phyloP scores from a whole-genome alignment of 2,888 invertebrate species.

The Caenorhabditis imperialis region DNA sequence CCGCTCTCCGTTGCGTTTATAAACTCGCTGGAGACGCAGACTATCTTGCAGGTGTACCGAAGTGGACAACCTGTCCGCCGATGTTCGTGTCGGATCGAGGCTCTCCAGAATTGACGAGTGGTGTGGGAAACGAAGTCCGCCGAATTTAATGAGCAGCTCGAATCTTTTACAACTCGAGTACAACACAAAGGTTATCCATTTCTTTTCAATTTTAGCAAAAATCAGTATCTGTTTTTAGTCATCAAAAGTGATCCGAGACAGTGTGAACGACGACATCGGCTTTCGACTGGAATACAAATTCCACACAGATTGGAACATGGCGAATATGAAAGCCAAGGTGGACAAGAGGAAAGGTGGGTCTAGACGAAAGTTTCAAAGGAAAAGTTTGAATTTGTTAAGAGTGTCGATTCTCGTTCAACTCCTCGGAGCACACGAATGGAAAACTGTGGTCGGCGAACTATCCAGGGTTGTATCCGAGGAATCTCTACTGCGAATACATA shows the following conservation, averaged over 20 bases:
- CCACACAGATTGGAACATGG: conserved; percentile 67
- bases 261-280: conserved; percentile 54
- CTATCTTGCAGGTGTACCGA: conserved; percentile 84
- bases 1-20: too few species aligned
- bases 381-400: conserved; percentile 73
- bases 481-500: conserved; percentile 92
- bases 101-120: conserved; percentile 90
- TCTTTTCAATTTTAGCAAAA: too few species aligned
- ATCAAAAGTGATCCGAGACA: conserved; percentile 57
- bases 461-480: conserved; percentile 89
- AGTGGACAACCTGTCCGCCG: conserved; percentile 79
- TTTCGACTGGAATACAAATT: conserved; percentile 66
- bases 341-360: conserved; percentile 65
- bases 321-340: conserved; percentile 61
- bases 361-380: too few species aligned
- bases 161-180: conserved; percentile 90
- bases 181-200: conserved; percentile 77
- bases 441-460: conserved; percentile 85
- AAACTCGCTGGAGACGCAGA: too few species aligned
- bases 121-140: conserved; percentile 87
- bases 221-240: conserved; percentile 46
- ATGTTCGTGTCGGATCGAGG: conserved; percentile 87
- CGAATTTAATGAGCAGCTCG: conserved; percentile 93
- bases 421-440: conserved; percentile 86
- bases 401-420: conserved; percentile 90